A percentile compares a stretch with the other conserved stretches of the same genome.
Evolutionary conservation across 2,113 vertebrate species (phyloP).

Genomic region (Elachura formosa): DNA sequence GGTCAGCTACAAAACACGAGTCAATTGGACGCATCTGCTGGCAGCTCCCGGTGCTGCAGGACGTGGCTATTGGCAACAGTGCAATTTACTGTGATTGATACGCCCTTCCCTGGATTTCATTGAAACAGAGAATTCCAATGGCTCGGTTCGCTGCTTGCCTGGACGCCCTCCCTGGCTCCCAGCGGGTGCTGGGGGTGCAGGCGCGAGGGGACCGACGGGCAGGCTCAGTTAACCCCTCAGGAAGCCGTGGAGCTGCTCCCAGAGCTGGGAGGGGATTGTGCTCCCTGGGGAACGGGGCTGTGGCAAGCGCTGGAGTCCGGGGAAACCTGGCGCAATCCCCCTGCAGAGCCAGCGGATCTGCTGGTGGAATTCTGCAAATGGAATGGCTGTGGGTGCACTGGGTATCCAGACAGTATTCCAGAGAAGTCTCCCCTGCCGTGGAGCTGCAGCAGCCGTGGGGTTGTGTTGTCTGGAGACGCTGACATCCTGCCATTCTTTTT

Average conservation of each 20-base stretch:
- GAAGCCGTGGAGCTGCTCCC: fast-evolving
- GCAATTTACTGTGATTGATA: fast-evolving
- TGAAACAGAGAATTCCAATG: fast-evolving
- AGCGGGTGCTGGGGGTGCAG: neutral
- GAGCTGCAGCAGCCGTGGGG: neutral
- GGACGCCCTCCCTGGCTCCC: fast-evolving
- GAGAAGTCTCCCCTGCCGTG: neutral
- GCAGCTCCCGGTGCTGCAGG: neutral
- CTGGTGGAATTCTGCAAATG: fast-evolving
- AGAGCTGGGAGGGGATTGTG: fast-evolving
- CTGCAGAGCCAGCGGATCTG: neutral
- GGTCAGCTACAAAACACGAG: neutral
- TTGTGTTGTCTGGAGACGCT: neutral
- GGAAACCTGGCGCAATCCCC: neutral
- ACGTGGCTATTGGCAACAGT: neutral
- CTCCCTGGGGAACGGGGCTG: neutral
- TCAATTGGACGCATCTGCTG: neutral
- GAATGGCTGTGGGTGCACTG: fast-evolving
- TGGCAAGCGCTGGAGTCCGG: fast-evolving
- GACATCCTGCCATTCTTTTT: conserved; percentile 65
- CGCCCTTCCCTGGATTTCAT: fast-evolving
- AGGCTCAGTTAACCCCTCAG: fast-evolving
- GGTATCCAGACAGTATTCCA: neutral
- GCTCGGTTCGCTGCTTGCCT: fast-evolving
- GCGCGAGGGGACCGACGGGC: fast-evolving